phyloP scores from a whole-genome alignment of 2,113 vertebrate species.

The Leptodactylus fuscus region DNA sequence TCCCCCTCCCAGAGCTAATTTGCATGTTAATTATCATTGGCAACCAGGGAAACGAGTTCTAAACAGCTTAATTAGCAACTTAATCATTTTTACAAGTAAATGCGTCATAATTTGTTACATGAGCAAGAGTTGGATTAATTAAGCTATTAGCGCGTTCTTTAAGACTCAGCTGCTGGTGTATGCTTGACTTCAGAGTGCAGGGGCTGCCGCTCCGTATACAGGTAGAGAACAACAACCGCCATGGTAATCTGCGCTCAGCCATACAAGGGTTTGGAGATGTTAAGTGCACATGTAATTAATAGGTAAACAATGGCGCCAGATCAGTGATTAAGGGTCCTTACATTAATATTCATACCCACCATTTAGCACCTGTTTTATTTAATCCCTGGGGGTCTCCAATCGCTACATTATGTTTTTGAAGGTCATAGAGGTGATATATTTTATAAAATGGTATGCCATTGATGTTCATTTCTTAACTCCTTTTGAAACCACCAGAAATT shows the following conservation, averaged over 20 bases:
- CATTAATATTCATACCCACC: slow-evolving; percentile 44
- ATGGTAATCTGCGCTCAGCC: neutral
- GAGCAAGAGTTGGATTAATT: slow-evolving; percentile 74
- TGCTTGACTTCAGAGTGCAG: neutral
- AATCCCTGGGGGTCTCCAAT: too few species aligned
- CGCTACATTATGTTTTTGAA: too few species aligned
- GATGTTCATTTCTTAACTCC: too few species aligned
- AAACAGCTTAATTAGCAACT: slow-evolving; percentile 87
- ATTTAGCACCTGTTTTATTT: slow-evolving; percentile 5
- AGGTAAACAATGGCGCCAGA: neutral
- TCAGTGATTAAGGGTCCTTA: neutral
- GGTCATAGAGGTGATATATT: too few species aligned
- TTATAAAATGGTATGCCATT: too few species aligned
- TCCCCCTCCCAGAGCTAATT: slow-evolving; percentile 87
- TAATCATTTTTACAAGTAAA: slow-evolving; percentile 85
- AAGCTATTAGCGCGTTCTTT: slow-evolving; percentile 61
- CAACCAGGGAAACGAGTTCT: slow-evolving; percentile 82
- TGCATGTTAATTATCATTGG: slow-evolving; percentile 98
- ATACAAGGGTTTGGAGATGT: neutral
- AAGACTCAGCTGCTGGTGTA: neutral
- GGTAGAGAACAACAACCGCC: neutral
- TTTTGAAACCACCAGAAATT: too few species aligned
- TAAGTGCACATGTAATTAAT: slow-evolving; percentile 39
- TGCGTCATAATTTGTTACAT: slow-evolving; percentile 71
- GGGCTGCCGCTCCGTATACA: neutral